These are phyloP conservation scores for Hipposideros larvatus DNA, from an alignment of 2,797 vertebrate genomes.

Conservation along the genomic window DNA sequence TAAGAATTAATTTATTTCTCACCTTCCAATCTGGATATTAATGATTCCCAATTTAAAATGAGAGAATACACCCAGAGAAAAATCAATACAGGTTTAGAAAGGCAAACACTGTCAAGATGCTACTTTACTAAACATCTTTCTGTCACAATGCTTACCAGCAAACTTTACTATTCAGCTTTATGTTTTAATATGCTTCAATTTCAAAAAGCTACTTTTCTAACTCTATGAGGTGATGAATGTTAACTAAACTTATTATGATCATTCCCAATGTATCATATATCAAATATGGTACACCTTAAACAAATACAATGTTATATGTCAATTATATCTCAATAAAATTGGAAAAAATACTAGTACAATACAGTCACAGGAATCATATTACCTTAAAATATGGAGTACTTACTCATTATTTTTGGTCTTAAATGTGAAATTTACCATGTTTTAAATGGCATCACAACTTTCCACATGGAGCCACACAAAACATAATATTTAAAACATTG, in stretches of 20 bases:
- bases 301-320: background rate
- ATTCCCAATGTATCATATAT: background rate
- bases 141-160: background rate
- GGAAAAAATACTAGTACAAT: conserved; percentile 11
- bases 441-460: conserved; percentile 31
- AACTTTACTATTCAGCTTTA: background rate
- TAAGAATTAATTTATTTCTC: conserved; percentile 45
- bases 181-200: conserved; percentile 32
- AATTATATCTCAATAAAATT: background rate
- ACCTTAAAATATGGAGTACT: conserved; percentile 30
- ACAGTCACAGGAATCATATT: background rate
- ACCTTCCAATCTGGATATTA: background rate
- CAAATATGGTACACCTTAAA: background rate
- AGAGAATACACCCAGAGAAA: background rate
- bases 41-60: conserved; percentile 23
- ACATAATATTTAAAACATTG: conserved; percentile 19
- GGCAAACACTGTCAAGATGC: conserved; percentile 7
- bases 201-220: conserved; percentile 23
- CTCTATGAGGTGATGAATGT: background rate
- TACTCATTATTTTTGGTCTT: conserved; percentile 28
- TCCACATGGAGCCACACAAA: background rate
- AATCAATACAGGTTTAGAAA: conserved; percentile 17
- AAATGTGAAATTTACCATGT: conserved; percentile 27
- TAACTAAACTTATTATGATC: background rate
- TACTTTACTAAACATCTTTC: conserved; percentile 1